These are phyloP conservation scores for Gila robusta DNA, from an alignment of 2,797 vertebrate genomes.

Conservation along the genomic window DNA sequence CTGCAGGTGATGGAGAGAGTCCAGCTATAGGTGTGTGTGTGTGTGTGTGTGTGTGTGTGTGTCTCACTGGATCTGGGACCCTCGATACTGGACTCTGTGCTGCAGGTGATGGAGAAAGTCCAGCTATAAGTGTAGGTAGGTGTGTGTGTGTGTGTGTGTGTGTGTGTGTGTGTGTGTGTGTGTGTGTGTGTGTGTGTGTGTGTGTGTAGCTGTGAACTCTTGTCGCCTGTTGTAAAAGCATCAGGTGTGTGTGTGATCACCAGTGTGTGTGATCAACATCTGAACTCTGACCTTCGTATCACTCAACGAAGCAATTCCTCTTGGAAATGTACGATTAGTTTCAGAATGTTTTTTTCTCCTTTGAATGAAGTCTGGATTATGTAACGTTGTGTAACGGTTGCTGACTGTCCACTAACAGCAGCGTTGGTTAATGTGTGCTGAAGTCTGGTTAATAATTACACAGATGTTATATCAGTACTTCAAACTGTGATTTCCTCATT, in stretches of 20 bases:
- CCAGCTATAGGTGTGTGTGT: too few relatives aligned
- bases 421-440: slow-evolving; percentile 31
- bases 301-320: slow-evolving; percentile 35
- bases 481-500: slow-evolving; percentile 19
- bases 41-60: too few relatives aligned
- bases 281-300: slow-evolving; percentile 29
- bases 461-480: slow-evolving; percentile 52
- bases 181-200: too few relatives aligned
- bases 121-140: too few relatives aligned
- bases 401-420: not conserved
- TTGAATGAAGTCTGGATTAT: not conserved
- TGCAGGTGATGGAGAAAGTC: too few relatives aligned
- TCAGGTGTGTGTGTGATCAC: not conserved
- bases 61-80: too few relatives aligned
- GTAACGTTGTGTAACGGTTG: not conserved
- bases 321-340: slow-evolving; percentile 28
- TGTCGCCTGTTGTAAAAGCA: not conserved
- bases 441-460: slow-evolving; percentile 65
- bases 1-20: too few relatives aligned
- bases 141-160: too few relatives aligned
- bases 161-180: too few relatives aligned
- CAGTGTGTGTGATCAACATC: not conserved
- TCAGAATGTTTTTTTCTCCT: slow-evolving; percentile 1
- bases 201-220: not conserved
- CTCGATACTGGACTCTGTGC: too few relatives aligned